These are phyloP conservation scores for Lacerta viridis DNA, from an alignment of 2,797 vertebrate genomes.

Conservation along the genomic window DNA sequence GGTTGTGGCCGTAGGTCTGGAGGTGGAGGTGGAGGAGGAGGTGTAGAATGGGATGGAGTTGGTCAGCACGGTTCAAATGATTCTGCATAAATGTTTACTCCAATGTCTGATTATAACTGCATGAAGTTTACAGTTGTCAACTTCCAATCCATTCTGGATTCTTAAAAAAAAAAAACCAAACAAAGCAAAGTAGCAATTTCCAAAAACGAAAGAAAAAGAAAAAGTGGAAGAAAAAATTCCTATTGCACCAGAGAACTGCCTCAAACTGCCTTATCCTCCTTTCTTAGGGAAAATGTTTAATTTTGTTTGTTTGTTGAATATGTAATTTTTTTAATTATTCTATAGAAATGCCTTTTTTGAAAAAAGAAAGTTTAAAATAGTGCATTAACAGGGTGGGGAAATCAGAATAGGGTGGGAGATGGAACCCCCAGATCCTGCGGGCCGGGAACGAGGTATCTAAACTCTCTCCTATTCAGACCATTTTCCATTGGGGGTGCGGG, in stretches of 20 bases:
- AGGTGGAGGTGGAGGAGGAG: not conserved
- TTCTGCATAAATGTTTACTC: slow-evolving; percentile 6
- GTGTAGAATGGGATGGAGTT: not conserved
- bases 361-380: slow-evolving; percentile 27
- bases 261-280: slow-evolving; percentile 41
- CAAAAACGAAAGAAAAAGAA: not conserved
- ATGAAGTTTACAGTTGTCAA: slow-evolving; percentile 34
- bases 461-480: slow-evolving; percentile 1
- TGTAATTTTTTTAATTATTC: slow-evolving; percentile 51
- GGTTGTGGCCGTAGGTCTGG: not conserved
- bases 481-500: slow-evolving; percentile 7
- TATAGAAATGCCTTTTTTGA: slow-evolving; percentile 42
- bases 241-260: slow-evolving; percentile 39
- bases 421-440: slow-evolving; percentile 30
- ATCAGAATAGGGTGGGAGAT: not conserved
- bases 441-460: slow-evolving; percentile 14
- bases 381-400: slow-evolving; percentile 17
- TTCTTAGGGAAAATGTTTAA: slow-evolving; percentile 25
- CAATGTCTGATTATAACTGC: not conserved
- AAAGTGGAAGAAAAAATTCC: not conserved
- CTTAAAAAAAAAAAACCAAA: not conserved
- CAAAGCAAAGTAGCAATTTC: not conserved
- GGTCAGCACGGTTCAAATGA: not conserved
- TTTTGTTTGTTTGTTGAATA: slow-evolving; percentile 24
- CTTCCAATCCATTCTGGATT: slow-evolving; percentile 4